phyloP scores from a whole-genome alignment of 2,888 invertebrate species.

The Polia nebulosa region DNA sequence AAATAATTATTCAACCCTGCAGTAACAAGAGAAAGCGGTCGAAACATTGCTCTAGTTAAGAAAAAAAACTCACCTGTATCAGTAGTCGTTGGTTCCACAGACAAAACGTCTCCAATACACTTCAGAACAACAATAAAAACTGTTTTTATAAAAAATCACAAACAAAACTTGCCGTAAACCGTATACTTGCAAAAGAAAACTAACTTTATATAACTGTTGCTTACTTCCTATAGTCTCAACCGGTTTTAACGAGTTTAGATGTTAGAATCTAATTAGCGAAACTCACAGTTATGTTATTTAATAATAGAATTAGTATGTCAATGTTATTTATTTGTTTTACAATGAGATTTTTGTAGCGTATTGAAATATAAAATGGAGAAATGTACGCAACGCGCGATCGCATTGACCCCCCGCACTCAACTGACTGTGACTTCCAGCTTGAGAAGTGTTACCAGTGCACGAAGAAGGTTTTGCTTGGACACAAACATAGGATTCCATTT shows the following conservation, averaged over 20 bases:
- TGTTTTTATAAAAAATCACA: conserved; percentile 72
- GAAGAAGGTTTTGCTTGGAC: conserved; percentile 73
- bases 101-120: conserved; percentile 72
- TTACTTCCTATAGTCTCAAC: conserved; percentile 78
- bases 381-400: conserved; percentile 66
- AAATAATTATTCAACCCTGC: conserved; percentile 72
- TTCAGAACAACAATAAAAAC: conserved; percentile 67
- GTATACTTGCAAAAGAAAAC: conserved; percentile 81
- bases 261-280: conserved; percentile 43
- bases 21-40: conserved; percentile 66
- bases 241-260: conserved; percentile 69
- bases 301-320: conserved; percentile 57
- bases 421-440: conserved; percentile 72
- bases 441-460: conserved; percentile 74
- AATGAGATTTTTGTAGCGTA: conserved; percentile 65
- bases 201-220: conserved; percentile 83
- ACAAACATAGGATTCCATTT: conserved; percentile 35
- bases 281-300: conserved; percentile 59
- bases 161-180: conserved; percentile 68
- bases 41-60: conserved; percentile 63
- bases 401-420: conserved; percentile 72
- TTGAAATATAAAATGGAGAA: conserved; percentile 53
- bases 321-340: conserved; percentile 66
- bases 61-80: conserved; percentile 80
- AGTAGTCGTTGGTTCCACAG: conserved; percentile 77